phyloP scores from a whole-genome alignment of 2,113 vertebrate genomes.

The Forbesichthys agassizii region DNA sequence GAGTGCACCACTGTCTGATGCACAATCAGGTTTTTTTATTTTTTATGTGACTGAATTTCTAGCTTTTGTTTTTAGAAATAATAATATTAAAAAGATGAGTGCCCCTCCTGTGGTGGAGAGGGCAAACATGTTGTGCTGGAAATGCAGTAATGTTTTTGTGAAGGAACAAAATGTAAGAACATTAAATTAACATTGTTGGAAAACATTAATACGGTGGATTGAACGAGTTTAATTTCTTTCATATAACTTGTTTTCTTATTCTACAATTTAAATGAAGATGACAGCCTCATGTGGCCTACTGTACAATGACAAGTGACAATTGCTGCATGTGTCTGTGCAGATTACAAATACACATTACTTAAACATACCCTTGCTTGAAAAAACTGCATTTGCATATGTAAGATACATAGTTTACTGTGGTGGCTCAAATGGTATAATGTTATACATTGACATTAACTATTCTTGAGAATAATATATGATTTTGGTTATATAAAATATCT shows the following conservation, averaged over 20 bases:
- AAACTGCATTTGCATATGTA: neutral
- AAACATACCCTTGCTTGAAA: neutral
- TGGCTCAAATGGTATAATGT: neutral
- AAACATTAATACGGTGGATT: neutral
- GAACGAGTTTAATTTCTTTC: neutral
- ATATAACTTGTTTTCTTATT: slow-evolving; percentile 1
- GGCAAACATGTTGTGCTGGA: neutral
- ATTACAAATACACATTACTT: slow-evolving; percentile 19
- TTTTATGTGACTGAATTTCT: neutral
- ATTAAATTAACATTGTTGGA: slow-evolving; percentile 4
- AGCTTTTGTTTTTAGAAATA: neutral
- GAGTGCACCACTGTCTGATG: slow-evolving; percentile 32
- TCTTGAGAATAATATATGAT: neutral
- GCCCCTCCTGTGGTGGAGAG: neutral
- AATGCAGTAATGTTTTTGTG: slow-evolving; percentile 13
- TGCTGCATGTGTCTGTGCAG: slow-evolving; percentile 12
- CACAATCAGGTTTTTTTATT: neutral
- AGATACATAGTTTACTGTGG: neutral
- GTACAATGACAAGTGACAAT: neutral
- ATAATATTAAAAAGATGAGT: neutral
- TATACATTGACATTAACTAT: neutral
- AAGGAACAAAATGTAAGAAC: neutral
- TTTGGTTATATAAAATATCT: neutral
- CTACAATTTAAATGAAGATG: slow-evolving; percentile 5
- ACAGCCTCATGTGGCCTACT: slow-evolving; percentile 9